Evolutionary conservation across 2,797 vertebrate genomes (phyloP).

Genomic region (Ctenochaetus hawaiiensis): DNA sequence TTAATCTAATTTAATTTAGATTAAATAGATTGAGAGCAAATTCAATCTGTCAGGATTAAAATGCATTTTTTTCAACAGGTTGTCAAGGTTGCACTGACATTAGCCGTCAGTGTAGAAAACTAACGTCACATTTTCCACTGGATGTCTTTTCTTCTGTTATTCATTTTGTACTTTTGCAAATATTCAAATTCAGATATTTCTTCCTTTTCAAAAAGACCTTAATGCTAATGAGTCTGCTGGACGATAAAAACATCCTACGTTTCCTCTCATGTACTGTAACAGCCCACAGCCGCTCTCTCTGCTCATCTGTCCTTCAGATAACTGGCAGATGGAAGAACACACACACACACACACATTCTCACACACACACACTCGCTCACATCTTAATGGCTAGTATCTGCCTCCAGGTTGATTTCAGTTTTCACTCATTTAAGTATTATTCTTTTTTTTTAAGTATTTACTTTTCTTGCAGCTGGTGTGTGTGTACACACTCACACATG

Average conservation of each 20-base stretch:
- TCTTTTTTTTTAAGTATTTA: slow-evolving; percentile 15
- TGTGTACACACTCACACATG: slow-evolving; percentile 21
- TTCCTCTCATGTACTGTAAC: slow-evolving; percentile 25
- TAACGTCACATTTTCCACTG: neutral
- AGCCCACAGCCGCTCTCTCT: slow-evolving; percentile 23
- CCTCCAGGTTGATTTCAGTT: slow-evolving; percentile 23
- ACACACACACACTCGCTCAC: slow-evolving; percentile 17
- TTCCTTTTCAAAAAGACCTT: slow-evolving; percentile 24
- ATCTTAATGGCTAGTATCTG: slow-evolving; percentile 2
- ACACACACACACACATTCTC: slow-evolving; percentile 18
- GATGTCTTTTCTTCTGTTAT: neutral
- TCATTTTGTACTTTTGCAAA: neutral
- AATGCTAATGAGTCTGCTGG: slow-evolving; percentile 19
- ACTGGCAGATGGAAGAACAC: slow-evolving; percentile 10
- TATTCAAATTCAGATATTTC: slow-evolving; percentile 17
- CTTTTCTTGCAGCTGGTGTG: neutral
- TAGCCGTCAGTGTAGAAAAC: neutral
- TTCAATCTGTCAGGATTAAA: slow-evolving; percentile 8
- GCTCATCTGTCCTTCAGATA: slow-evolving; percentile 27
- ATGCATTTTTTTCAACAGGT: neutral
- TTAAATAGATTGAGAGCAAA: neutral
- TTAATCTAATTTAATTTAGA: no score
- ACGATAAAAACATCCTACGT: slow-evolving; percentile 26
- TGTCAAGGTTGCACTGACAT: neutral
- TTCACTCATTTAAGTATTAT: slow-evolving; percentile 4